A percentile compares a stretch with the other conserved stretches of the same genome.
These are phyloP conservation scores for Brachypodius melanocephalos DNA, from an alignment of 2,113 vertebrate species.

Conservation along the genomic window DNA sequence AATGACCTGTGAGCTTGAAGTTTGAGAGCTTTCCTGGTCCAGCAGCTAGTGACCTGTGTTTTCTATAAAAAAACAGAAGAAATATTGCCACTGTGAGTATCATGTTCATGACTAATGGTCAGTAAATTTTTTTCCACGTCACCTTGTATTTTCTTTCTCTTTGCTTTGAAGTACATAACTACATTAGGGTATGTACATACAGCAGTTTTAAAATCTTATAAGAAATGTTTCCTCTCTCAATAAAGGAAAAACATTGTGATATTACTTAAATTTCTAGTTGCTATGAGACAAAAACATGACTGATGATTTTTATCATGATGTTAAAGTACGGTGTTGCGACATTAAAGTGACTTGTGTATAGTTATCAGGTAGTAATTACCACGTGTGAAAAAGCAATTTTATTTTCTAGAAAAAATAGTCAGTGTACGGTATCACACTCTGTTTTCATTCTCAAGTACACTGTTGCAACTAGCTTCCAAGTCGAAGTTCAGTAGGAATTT, in stretches of 20 bases:
- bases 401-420: not conserved
- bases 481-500: not conserved
- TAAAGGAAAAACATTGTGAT: not conserved
- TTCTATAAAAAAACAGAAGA: not conserved
- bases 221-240: not conserved
- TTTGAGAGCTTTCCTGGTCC: not conserved
- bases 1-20: not conserved
- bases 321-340: not conserved
- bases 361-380: not conserved
- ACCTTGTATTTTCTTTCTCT: not conserved
- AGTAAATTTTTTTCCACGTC: not conserved
- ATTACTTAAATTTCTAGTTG: not conserved
- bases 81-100: not conserved
- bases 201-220: not conserved
- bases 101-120: not conserved
- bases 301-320: not conserved
- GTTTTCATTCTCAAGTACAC: not conserved
- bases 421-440: not conserved
- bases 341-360: not conserved
- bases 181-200: not conserved
- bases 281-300: not conserved
- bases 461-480: not conserved
- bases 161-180: not conserved
- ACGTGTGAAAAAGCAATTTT: not conserved
- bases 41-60: not conserved